Evolutionary conservation across 2,888 invertebrate species (phyloP).

Genomic region (Ichneumoninae sp.): DNA sequence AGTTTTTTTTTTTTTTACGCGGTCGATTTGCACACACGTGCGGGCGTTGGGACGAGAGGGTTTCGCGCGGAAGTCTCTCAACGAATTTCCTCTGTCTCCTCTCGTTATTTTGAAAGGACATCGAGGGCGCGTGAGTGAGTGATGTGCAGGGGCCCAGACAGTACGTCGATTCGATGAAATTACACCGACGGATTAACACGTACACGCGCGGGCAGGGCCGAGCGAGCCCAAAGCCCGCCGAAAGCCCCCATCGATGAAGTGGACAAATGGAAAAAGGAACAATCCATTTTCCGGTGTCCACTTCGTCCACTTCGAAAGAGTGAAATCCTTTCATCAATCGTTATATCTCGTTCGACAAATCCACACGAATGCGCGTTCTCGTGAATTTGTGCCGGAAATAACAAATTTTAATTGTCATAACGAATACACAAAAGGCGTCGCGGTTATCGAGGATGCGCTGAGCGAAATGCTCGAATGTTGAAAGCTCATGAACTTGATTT

Average conservation of each 20-base stretch:
- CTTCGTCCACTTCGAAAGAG: neutral
- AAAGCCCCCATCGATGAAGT: neutral
- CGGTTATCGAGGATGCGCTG: too few relatives aligned
- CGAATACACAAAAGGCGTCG: neutral
- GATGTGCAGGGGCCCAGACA: constrained; percentile 29
- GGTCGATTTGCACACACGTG: neutral
- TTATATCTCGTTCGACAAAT: neutral
- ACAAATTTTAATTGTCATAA: neutral
- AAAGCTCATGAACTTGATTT: too few relatives aligned
- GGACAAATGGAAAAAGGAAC: neutral
- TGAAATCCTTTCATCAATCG: neutral
- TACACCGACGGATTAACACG: constrained; percentile 55
- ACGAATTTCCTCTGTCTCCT: constrained; percentile 1
- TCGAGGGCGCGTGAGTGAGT: constrained; percentile 25
- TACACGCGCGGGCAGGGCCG: neutral
- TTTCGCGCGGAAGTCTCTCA: constrained; percentile 19
- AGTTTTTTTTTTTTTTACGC: neutral
- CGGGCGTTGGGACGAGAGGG: neutral
- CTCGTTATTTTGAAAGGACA: constrained; percentile 43
- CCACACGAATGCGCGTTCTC: neutral
- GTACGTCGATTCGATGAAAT: constrained; percentile 53
- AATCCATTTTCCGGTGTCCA: neutral
- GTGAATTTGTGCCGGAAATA: neutral
- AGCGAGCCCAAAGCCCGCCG: too few relatives aligned
- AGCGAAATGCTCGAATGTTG: too few relatives aligned